Percentiles rank a stretch among this genome's conserved stretches.
These are phyloP conservation scores for Picathartes gymnocephalus DNA, from an alignment of 2,113 vertebrate genomes.

Conservation along the genomic window DNA sequence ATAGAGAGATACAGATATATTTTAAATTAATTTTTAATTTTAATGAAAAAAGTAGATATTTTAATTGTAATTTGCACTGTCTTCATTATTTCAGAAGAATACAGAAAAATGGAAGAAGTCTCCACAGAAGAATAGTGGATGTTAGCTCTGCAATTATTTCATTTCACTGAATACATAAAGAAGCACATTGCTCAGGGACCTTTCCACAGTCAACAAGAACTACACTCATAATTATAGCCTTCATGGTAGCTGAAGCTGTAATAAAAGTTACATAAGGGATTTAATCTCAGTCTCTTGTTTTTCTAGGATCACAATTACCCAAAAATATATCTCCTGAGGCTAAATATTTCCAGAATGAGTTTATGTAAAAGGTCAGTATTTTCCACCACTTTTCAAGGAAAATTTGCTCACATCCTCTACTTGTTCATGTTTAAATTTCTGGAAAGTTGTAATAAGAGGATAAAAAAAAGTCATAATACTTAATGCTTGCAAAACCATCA, in stretches of 20 bases:
- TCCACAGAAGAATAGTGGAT: background rate
- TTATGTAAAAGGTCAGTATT: constrained; percentile 7
- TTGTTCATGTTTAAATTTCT: background rate
- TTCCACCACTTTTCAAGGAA: background rate
- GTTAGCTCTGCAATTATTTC: constrained; percentile 34
- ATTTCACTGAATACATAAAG: constrained; percentile 33
- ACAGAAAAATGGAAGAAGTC: background rate
- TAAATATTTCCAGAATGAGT: background rate
- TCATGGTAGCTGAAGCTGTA: constrained; percentile 9
- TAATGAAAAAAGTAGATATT: background rate
- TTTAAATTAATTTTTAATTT: background rate
- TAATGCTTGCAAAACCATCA: background rate
- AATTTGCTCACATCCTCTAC: background rate
- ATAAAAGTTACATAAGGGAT: constrained; percentile 36
- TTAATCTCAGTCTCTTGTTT: constrained; percentile 8
- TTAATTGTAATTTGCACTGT: background rate
- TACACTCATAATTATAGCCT: constrained; percentile 35
- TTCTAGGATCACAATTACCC: constrained; percentile 2
- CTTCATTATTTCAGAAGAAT: background rate
- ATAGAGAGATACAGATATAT: background rate
- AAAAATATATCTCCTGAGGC: constrained; percentile 18
- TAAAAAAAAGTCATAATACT: background rate
- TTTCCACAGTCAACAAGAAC: constrained; percentile 15
- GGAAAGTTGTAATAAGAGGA: background rate
- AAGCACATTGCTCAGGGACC: constrained; percentile 24